Evolutionary conservation across 2,113 vertebrate species (phyloP).

Genomic region (Mungos mungo): DNA sequence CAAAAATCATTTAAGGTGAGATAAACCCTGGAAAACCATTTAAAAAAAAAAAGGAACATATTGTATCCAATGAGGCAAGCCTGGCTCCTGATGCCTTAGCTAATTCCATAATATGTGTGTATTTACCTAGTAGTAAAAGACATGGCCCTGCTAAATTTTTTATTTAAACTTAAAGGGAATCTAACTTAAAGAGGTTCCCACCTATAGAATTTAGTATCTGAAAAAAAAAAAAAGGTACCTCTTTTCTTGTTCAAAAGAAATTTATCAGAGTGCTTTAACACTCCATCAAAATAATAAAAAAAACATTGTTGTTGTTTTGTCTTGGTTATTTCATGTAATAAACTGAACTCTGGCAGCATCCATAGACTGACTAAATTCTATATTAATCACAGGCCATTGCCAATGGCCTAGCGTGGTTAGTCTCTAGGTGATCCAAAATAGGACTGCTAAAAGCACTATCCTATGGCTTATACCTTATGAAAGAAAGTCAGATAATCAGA

Average conservation of each 20-base stretch:
- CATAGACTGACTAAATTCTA: background rate
- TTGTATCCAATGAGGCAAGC: background rate
- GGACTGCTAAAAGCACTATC: background rate
- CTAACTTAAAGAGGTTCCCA: background rate
- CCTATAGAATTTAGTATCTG: background rate
- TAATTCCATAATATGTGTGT: background rate
- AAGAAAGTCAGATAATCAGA: background rate
- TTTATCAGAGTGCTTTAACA: background rate
- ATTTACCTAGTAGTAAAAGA: background rate
- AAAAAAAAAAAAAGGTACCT: background rate
- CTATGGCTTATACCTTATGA: background rate
- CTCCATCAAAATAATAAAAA: background rate
- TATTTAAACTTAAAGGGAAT: background rate
- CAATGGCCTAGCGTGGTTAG: background rate
- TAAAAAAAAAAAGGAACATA: background rate
- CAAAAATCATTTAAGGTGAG: background rate
- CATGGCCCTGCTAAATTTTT: background rate
- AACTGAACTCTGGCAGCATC: background rate
- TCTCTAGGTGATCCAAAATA: background rate
- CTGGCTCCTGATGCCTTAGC: background rate
- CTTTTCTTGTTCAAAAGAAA: background rate
- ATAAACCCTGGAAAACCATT: background rate
- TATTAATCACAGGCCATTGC: background rate
- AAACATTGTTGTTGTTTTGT: background rate
- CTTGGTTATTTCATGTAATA: background rate